A percentile compares a stretch with the other conserved stretches of the same genome.
phyloP scores from a whole-genome alignment of 2,888 invertebrate species.

The Therioaphis trifolii region DNA sequence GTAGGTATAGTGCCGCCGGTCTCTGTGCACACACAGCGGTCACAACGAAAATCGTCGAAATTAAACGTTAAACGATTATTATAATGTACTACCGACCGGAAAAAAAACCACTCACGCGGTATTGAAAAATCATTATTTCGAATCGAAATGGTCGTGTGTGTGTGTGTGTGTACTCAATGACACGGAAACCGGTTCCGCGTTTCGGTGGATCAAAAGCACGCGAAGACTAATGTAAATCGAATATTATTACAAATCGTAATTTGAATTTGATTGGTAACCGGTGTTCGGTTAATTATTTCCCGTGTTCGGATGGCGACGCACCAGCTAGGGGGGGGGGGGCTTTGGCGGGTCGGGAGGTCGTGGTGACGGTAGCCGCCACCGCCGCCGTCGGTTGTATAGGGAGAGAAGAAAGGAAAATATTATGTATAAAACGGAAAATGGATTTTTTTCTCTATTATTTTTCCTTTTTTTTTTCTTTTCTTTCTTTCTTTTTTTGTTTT shows the following conservation, averaged over 20 bases:
- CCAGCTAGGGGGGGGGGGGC: neutral
- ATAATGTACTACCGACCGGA: too few relatives aligned
- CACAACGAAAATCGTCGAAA: too few relatives aligned
- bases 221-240: slow-evolving; percentile 60
- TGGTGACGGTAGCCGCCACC: neutral
- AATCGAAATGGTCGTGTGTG: slow-evolving; percentile 20
- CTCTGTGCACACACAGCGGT: too few relatives aligned
- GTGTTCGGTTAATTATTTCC: slow-evolving; percentile 57
- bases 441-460: slow-evolving; percentile 29
- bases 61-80: too few relatives aligned
- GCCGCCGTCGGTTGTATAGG: neutral
- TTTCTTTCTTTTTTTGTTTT: slow-evolving; percentile 35
- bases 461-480: slow-evolving; percentile 6
- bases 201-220: slow-evolving; percentile 54
- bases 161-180: slow-evolving; percentile 34
- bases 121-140: slow-evolving; percentile 36
- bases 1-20: too few relatives aligned
- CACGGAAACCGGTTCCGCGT: slow-evolving; percentile 55
- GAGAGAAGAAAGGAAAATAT: slow-evolving; percentile 36
- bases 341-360: neutral
- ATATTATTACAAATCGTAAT: slow-evolving; percentile 59
- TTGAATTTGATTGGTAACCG: slow-evolving; percentile 60
- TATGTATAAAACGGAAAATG: slow-evolving; percentile 8
- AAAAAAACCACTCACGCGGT: neutral
- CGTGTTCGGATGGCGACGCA: slow-evolving; percentile 20